Evolutionary conservation across 2,797 vertebrate species (phyloP).

Genomic region (Arremon aurantiirostris): DNA sequence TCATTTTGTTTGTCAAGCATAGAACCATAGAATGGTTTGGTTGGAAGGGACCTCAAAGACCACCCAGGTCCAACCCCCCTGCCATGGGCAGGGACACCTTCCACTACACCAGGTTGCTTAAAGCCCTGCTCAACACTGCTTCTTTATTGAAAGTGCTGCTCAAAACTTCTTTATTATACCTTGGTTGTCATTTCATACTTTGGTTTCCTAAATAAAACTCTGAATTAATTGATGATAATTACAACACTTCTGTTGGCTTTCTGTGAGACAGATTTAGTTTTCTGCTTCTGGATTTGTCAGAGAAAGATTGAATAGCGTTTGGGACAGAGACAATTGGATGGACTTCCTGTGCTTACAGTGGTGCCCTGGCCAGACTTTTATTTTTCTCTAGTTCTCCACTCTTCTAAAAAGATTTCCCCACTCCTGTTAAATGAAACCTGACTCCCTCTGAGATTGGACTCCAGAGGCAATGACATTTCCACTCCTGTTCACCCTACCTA

Average conservation of each 20-base stretch:
- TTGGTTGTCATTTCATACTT: background rate
- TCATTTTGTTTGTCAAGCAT: background rate
- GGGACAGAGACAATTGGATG: background rate
- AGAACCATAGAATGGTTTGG: background rate
- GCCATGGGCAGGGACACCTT: background rate
- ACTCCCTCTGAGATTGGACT: background rate
- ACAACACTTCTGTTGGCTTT: background rate
- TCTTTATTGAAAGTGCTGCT: background rate
- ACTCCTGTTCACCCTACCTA: background rate
- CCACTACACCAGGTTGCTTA: background rate
- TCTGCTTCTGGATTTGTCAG: background rate
- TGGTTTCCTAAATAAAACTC: background rate
- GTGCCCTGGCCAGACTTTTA: background rate
- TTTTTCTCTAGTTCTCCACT: background rate
- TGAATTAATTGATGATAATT: background rate
- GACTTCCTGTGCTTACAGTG: background rate
- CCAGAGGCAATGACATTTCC: background rate
- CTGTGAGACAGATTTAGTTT: background rate
- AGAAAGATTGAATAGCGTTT: background rate
- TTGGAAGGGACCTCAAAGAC: background rate
- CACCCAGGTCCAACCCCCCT: background rate
- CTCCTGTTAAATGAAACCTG: background rate
- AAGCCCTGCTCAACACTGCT: background rate
- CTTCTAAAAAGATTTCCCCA: background rate
- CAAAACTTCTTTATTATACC: background rate